Evolutionary conservation across 2,888 invertebrate genomes (phyloP), one percentile per base, ranked within the genome.

Genomic region (Euphydryas editha): DNA sequence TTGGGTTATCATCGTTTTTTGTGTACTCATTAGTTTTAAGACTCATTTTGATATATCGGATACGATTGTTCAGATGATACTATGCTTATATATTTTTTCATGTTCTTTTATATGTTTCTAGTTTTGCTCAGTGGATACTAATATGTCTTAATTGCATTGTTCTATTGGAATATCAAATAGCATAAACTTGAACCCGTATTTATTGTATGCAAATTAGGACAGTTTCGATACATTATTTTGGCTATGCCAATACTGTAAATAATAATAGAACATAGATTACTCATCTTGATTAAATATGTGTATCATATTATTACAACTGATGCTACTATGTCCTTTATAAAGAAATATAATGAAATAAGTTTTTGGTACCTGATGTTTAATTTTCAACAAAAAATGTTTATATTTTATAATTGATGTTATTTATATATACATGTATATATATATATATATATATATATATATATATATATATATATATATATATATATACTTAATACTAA

Each of bases 151-250:
- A 60, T 61, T 44, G 44, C 15, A 69, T 69, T 69, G 67, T 68
- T 24, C 54, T 42, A 42, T 56, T 60, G 54, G 59, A 54, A 51
- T 46, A 21, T 72, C 67, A 47, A 37, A 67, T 21, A 72, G 69
- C 60, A 49, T 57, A 57, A 62, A 72, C 72, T 72, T 74, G 72
- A 72, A 54, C 70, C 57, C 56, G 46, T 51, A 51, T 62, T 65
- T 69, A 30, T 69, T 72, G 71, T 73, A 69, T 73, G 68, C 46
- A 61, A 73, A 73, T 73, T 47, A 18, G 37, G 21, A n/a, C 11
- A 10, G 21, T 56, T 17, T 54, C 17, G 10, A 54, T 36, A 54
- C 54, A 24, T 36, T 54, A 51, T 15, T 51, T 0, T 47, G 21
- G 6, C 8, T 15, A 51, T 15, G 30, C 8, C 30, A 30, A 30